Evolutionary conservation across 2,888 invertebrate genomes (phyloP).

Genomic region (Phlogophora meticulosa): DNA sequence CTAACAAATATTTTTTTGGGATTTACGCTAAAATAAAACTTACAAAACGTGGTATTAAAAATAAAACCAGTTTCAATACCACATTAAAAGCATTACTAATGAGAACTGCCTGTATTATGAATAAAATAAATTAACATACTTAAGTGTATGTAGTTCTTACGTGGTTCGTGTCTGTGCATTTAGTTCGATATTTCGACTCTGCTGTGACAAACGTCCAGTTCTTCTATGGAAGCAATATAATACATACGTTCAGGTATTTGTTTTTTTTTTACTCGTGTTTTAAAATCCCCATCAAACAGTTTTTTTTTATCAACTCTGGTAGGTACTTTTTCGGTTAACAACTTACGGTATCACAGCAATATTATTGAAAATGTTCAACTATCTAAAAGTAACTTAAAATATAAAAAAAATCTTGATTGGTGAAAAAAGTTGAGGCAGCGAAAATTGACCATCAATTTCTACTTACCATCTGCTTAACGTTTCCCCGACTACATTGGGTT

Average conservation of each 20-base stretch:
- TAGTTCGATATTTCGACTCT: slow-evolving; percentile 56
- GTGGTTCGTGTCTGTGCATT: slow-evolving; percentile 27
- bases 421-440: no score
- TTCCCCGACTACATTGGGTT: no score
- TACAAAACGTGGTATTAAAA: not conserved
- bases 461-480: no score
- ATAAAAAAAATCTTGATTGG: no score
- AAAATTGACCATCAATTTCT: no score
- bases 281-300: not conserved
- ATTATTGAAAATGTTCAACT: no score
- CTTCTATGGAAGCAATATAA: slow-evolving; percentile 49
- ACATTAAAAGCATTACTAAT: slow-evolving; percentile 21
- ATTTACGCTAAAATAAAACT: not conserved
- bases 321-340: no score
- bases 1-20: no score
- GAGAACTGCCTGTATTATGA: slow-evolving; percentile 58
- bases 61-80: not conserved
- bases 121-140: slow-evolving; percentile 50
- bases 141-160: slow-evolving; percentile 15
- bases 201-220: slow-evolving; percentile 41
- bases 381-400: no score
- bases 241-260: slow-evolving; percentile 61
- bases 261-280: slow-evolving; percentile 1
- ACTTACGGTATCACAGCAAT: no score
- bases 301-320: no score